Percentiles rank a stretch among this genome's conserved stretches.
phyloP scores from a whole-genome alignment of 23 tunicate species.

The Halocynthia aurantium region DNA sequence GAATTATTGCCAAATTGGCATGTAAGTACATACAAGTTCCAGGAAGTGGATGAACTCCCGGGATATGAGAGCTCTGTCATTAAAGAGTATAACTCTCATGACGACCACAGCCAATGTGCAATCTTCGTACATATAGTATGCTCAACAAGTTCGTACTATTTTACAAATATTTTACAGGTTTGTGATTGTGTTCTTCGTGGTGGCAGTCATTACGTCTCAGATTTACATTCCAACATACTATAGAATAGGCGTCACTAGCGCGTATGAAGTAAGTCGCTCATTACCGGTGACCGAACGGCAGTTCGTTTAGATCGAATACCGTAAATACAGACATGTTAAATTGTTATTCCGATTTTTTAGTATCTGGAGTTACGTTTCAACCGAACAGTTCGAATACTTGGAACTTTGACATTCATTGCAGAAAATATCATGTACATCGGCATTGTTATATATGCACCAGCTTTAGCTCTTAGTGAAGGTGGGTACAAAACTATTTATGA shows the following conservation, averaged over 20 bases:
- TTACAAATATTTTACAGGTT: conserved; percentile 29
- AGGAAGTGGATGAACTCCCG: no score
- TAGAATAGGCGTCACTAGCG: conserved; percentile 27
- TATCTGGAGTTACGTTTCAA: conserved; percentile 65
- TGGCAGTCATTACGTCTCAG: conserved; percentile 30
- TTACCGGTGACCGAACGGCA: no score
- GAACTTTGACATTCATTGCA: conserved; percentile 48
- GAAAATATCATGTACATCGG: conserved; percentile 66
- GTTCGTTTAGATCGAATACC: no score
- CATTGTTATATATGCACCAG: conserved; percentile 75
- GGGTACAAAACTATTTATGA: background rate
- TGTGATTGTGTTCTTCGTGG: conserved; percentile 10
- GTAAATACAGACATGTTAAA: no score
- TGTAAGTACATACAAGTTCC: no score
- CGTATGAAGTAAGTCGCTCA: conserved; percentile 34
- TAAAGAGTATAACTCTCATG: no score
- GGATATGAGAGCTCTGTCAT: no score
- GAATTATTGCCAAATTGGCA: no score
- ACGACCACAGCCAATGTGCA: no score
- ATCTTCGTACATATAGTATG: no score
- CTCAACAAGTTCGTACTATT: no score
- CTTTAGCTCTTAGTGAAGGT: conserved; percentile 78
- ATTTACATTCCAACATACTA: conserved; percentile 40
- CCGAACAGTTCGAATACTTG: conserved; percentile 47
- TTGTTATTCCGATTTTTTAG: conserved; percentile 19